Evolutionary conservation across 2,113 vertebrate species (phyloP).

Genomic region (Microcebus griseorufus): DNA sequence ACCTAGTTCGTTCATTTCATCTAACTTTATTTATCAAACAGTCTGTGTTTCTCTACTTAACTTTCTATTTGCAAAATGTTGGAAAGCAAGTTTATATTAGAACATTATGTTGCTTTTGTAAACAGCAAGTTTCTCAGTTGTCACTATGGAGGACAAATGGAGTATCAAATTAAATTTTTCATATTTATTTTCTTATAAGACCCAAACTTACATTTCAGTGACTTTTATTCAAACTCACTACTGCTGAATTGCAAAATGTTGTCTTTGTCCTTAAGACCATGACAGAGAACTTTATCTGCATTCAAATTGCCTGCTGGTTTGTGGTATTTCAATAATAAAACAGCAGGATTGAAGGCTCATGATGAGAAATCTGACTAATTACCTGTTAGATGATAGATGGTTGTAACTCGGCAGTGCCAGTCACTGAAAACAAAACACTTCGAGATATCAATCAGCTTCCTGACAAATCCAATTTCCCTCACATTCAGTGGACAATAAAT

Average conservation of each 20-base stretch:
- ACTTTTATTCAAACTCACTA: constrained; percentile 84
- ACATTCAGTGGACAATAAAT: constrained; percentile 86
- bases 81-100: constrained; percentile 9
- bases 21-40: not conserved
- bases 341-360: constrained; percentile 90
- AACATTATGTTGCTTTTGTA: constrained; percentile 26
- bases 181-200: constrained; percentile 62
- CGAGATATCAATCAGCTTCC: constrained; percentile 88
- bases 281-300: constrained; percentile 88
- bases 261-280: constrained; percentile 88
- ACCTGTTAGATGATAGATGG: constrained; percentile 91
- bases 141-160: constrained; percentile 29
- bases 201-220: constrained; percentile 77
- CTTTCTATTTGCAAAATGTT: not conserved
- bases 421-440: constrained; percentile 90
- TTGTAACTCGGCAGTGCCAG: constrained; percentile 87
- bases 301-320: constrained; percentile 88
- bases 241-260: constrained; percentile 84
- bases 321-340: constrained; percentile 91
- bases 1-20: not conserved
- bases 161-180: constrained; percentile 66
- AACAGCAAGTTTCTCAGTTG: constrained; percentile 46
- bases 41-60: not conserved
- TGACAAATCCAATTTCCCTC: constrained; percentile 88
- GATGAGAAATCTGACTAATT: constrained; percentile 91